Evolutionary conservation across 1,140 invertebrate genomes (phyloP).

Genomic region (Rhopalosiphum padi): DNA sequence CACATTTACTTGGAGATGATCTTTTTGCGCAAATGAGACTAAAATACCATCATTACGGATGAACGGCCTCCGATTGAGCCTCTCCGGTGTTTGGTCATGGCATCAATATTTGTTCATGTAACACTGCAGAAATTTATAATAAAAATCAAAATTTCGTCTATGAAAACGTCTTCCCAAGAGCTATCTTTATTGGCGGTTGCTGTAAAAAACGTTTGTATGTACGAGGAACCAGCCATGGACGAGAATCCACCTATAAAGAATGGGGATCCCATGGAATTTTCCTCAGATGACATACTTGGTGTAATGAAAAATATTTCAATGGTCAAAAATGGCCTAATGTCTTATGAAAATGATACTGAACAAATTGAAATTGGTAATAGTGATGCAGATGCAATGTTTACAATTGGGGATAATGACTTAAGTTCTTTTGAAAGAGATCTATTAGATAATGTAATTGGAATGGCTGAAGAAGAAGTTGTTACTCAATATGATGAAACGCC

Average conservation of each 20-base stretch:
- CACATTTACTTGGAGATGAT: too few relatives aligned
- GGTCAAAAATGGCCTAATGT: slow-evolving; percentile 51
- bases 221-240: slow-evolving; percentile 45
- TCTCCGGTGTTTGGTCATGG: not conserved
- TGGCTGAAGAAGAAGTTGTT: slow-evolving; percentile 57
- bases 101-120: slow-evolving; percentile 43
- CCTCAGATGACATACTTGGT: slow-evolving; percentile 44
- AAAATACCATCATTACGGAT: too few relatives aligned
- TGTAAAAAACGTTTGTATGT: slow-evolving; percentile 40
- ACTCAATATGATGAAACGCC: slow-evolving; percentile 55
- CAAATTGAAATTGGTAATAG: slow-evolving; percentile 54
- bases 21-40: too few relatives aligned
- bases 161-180: not conserved
- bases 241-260: slow-evolving; percentile 50
- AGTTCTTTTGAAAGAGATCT: slow-evolving; percentile 55
- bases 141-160: slow-evolving; percentile 35
- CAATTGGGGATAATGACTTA: slow-evolving; percentile 52
- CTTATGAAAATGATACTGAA: slow-evolving; percentile 48
- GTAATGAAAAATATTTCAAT: slow-evolving; percentile 53
- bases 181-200: slow-evolving; percentile 18
- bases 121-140: slow-evolving; percentile 27
- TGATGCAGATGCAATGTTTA: slow-evolving; percentile 44
- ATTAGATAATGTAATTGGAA: slow-evolving; percentile 52
- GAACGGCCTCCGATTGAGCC: too few relatives aligned
- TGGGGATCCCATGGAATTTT: slow-evolving; percentile 45